Base-by-base conservation (phyloP, 2,888 invertebrate genomes). In the Macaria liturata region DNA sequence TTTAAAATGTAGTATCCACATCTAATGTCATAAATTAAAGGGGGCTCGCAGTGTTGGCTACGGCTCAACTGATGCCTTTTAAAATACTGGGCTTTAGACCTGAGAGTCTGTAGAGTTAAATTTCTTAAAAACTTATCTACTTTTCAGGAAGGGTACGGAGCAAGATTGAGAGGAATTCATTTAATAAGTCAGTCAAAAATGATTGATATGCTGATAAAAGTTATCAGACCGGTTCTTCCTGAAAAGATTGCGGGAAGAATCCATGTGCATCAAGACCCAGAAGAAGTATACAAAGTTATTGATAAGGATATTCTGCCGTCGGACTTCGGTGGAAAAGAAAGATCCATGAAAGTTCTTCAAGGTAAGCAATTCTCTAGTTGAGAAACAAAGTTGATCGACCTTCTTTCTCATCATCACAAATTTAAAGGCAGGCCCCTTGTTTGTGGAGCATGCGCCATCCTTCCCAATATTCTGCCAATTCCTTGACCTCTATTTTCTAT, bases 141-240 rank as follows among this genome's bases (percentile, higher is more conserved):
- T 46, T 71, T 65, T n/a, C 64, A 77, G 83, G 74, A 81, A 59
- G 77, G 79, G 1, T 80, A 68, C 32, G 77, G 78, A 0, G 65
- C 75, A 49, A 69, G 74, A 62, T 0, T 70, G n/a, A 72, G 60
- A 39, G 72, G 66, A 0, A 69, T 84, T 3, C 69, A 84, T 52
- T 43, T 83, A 0, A 8, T 81, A 5, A 70, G 76, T 0, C 45
- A 70, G 4, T 84, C 84, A 0, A 80, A 76, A 57, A 46, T 75
- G 0, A 46, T 82, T 3, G 79, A 83, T 3, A 7, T 74, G 0
- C 46, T 84, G 0, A 55, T 83, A 0, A 65, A 69, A 0, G 51
- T 74, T n/a, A 0, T 81, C 0, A 85, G 78, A 46, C 72, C 74
- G 45, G 53, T 80, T 0, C 9, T 82, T 0, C 75, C 69, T 34